Conservation (phyloP, 2,113 vertebrate genomes). For the Embiotoca jacksoni region DNA sequence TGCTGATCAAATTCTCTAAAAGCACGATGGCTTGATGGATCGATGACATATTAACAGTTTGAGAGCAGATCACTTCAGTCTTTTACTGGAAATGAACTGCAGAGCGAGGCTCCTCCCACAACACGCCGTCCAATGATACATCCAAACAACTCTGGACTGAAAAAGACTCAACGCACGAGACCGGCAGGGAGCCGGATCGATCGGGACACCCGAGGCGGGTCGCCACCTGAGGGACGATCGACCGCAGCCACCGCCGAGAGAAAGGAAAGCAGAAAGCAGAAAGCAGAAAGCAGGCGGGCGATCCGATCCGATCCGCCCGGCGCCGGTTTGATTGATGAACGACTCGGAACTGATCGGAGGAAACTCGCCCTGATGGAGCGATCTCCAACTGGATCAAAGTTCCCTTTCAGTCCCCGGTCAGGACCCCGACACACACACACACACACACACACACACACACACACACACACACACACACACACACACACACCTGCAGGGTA, state of each 20-base stretch:
- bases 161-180: neutral
- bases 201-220: neutral
- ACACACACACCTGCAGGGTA: no score
- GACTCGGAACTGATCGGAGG: constrained; percentile 61
- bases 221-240: constrained; percentile 9
- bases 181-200: constrained; percentile 7
- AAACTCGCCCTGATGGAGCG: constrained; percentile 70
- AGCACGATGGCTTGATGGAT: neutral
- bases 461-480: no score
- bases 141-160: no score
- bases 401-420: constrained; percentile 47
- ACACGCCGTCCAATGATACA: no score
- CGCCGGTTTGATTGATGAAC: constrained; percentile 64
- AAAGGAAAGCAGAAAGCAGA: constrained; percentile 6
- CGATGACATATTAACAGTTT: no score
- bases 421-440: constrained; percentile 1
- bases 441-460: no score
- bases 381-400: constrained; percentile 61
- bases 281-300: neutral
- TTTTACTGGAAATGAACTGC: no score
- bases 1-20: neutral
- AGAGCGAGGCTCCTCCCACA: no score
- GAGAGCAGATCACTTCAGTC: no score
- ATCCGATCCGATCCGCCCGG: neutral
- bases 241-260: neutral